These are phyloP conservation scores for Cromileptes altivelis DNA, from an alignment of 2,113 vertebrate species.

Conservation along the genomic window DNA sequence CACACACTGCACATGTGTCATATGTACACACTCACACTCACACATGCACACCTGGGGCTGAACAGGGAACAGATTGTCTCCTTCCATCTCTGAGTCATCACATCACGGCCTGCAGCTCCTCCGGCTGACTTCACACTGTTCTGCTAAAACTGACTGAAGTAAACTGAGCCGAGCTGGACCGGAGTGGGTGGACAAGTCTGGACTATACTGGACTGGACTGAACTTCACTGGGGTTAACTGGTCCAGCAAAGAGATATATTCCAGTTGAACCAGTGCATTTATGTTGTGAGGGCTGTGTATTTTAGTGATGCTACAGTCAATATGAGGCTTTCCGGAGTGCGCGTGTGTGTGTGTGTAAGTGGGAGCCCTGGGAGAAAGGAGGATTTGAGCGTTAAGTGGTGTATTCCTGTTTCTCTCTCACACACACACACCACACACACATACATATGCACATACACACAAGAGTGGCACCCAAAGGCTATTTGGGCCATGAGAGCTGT, in stretches of 20 bases:
- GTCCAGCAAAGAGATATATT: neutral
- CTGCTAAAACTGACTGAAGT: constrained; percentile 45
- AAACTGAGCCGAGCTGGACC: constrained; percentile 11
- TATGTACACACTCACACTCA: constrained; percentile 5
- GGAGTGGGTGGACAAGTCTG: neutral
- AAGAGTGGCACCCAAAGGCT: constrained; percentile 7
- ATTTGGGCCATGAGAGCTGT: constrained; percentile 4
- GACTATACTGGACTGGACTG: neutral
- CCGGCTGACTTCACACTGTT: constrained; percentile 41
- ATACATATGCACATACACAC: neutral
- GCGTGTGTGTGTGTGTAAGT: neutral
- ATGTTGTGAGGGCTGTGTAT: neutral
- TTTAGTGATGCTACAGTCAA: constrained; percentile 5
- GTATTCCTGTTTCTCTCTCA: constrained; percentile 19
- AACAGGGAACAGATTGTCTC: constrained; percentile 61
- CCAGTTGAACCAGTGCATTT: constrained; percentile 9
- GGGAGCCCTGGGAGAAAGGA: constrained; percentile 6
- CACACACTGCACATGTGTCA: constrained; percentile 17
- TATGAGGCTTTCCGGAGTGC: neutral
- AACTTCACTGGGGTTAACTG: neutral
- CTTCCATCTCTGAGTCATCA: constrained; percentile 63
- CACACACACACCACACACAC: neutral
- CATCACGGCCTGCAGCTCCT: constrained; percentile 53
- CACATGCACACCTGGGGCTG: constrained; percentile 46
- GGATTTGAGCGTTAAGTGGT: constrained; percentile 42